Percentiles rank a stretch among this genome's conserved stretches.
Evolutionary conservation across 2,888 invertebrate species (phyloP).

Genomic region (Chironomus tentans): DNA sequence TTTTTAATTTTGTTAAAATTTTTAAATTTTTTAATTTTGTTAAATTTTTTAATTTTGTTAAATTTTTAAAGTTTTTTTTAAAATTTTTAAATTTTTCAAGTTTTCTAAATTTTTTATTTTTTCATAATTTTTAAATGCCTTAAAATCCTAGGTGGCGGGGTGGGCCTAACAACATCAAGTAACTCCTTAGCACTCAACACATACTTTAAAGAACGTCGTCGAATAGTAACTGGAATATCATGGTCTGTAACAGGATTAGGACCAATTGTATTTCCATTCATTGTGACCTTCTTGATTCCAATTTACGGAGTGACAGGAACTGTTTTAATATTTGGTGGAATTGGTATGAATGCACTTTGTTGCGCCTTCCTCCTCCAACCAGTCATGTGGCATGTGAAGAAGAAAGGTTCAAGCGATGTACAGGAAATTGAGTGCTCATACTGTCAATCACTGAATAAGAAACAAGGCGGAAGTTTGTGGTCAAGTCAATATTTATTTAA

Average conservation of each 20-base stretch:
- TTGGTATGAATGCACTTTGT: slow-evolving; percentile 58
- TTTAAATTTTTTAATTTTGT: no score
- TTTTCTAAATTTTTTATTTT: no score
- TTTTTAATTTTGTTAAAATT: no score
- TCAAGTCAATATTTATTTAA: slow-evolving; percentile 58
- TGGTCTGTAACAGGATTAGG: slow-evolving; percentile 65
- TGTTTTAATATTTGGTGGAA: slow-evolving; percentile 54
- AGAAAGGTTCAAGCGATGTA: slow-evolving; percentile 31
- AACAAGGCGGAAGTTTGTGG: slow-evolving; percentile 34
- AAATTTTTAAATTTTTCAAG: no score
- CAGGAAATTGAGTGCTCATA: slow-evolving; percentile 32
- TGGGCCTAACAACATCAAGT: slow-evolving; percentile 58
- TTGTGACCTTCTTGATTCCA: slow-evolving; percentile 55
- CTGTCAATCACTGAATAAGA: slow-evolving; percentile 35
- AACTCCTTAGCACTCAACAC: slow-evolving; percentile 64
- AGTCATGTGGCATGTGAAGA: slow-evolving; percentile 60
- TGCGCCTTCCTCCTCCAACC: slow-evolving; percentile 62
- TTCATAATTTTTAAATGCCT: no score
- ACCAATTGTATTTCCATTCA: slow-evolving; percentile 61
- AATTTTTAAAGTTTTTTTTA: no score
- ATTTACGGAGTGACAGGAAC: slow-evolving; percentile 57
- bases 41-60: no score
- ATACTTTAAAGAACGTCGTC: slow-evolving; percentile 59
- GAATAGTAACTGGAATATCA: slow-evolving; percentile 60
- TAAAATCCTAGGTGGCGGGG: slow-evolving; percentile 51